Percentiles rank a stretch among this genome's conserved stretches.
phyloP scores from a whole-genome alignment of 2,113 vertebrate species.

The Bolborhynchus lineola region DNA sequence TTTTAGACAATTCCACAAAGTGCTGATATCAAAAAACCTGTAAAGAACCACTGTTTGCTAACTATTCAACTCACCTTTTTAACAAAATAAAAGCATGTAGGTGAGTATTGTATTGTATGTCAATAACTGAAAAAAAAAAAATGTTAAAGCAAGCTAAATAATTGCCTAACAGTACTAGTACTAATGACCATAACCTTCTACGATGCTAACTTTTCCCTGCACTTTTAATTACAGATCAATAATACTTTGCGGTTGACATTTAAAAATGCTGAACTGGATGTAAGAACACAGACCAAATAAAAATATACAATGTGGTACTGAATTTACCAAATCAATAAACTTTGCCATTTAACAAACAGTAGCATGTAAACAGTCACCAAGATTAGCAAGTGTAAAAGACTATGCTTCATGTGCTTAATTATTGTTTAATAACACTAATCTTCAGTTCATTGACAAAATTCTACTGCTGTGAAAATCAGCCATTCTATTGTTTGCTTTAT shows the following conservation, averaged over 20 bases:
- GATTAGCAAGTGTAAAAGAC: slow-evolving; percentile 73
- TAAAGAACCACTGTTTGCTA: not conserved
- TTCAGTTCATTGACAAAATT: slow-evolving; percentile 53
- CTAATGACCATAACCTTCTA: slow-evolving; percentile 83
- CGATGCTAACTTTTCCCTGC: slow-evolving; percentile 89
- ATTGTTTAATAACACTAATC: slow-evolving; percentile 79
- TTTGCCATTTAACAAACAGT: slow-evolving; percentile 89
- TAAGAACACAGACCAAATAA: slow-evolving; percentile 86
- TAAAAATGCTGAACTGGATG: slow-evolving; percentile 88
- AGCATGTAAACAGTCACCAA: slow-evolving; percentile 84
- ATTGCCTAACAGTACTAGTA: slow-evolving; percentile 78
- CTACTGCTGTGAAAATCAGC: not conserved
- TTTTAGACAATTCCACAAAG: not conserved
- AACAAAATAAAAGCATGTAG: slow-evolving; percentile 61
- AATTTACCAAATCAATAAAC: slow-evolving; percentile 90
- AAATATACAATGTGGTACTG: slow-evolving; percentile 88
- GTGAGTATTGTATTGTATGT: slow-evolving; percentile 60
- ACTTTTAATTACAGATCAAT: slow-evolving; percentile 90
- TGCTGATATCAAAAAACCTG: not conserved
- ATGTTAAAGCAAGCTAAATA: slow-evolving; percentile 82
- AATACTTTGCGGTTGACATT: slow-evolving; percentile 86
- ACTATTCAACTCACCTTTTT: slow-evolving; percentile 61
- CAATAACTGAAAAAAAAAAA: slow-evolving; percentile 69
- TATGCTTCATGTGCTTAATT: slow-evolving; percentile 69
- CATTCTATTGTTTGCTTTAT: not conserved